Conservation (phyloP, 2,113 vertebrate genomes). For the Opisthocomus hoazin region DNA sequence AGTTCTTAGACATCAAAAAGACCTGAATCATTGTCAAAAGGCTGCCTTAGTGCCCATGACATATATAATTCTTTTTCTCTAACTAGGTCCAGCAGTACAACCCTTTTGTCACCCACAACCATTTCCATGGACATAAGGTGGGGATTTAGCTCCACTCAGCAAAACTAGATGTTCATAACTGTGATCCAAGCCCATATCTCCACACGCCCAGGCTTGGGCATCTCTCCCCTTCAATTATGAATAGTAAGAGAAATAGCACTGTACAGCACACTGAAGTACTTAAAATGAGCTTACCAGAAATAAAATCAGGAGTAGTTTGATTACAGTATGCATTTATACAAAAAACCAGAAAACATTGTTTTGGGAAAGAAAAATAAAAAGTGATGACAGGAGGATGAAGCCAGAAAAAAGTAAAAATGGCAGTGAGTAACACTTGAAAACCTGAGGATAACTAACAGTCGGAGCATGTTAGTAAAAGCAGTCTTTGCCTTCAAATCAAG, state of each 20-base stretch:
- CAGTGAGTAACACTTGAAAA: not conserved
- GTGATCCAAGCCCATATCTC: not conserved
- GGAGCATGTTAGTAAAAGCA: not conserved
- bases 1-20: not conserved
- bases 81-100: not conserved
- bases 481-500: not conserved
- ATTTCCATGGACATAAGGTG: not conserved
- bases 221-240: not conserved
- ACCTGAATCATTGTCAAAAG: not conserved
- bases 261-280: not conserved
- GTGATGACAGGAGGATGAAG: not conserved
- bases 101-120: not conserved
- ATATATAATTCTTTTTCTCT: not conserved
- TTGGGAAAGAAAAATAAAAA: not conserved
- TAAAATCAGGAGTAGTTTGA: not conserved
- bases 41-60: not conserved
- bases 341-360: not conserved
- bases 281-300: not conserved
- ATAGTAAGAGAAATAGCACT: not conserved
- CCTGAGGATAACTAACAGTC: not conserved
- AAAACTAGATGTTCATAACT: not conserved
- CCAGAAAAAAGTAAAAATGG: not conserved
- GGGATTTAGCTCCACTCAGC: not conserved
- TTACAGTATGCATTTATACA: not conserved
- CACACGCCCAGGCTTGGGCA: too few relatives aligned